A percentile compares a stretch with the other conserved stretches of the same genome.
phyloP scores from a whole-genome alignment of 1,140 invertebrate genomes.

The Drosophila parabipectinata region DNA sequence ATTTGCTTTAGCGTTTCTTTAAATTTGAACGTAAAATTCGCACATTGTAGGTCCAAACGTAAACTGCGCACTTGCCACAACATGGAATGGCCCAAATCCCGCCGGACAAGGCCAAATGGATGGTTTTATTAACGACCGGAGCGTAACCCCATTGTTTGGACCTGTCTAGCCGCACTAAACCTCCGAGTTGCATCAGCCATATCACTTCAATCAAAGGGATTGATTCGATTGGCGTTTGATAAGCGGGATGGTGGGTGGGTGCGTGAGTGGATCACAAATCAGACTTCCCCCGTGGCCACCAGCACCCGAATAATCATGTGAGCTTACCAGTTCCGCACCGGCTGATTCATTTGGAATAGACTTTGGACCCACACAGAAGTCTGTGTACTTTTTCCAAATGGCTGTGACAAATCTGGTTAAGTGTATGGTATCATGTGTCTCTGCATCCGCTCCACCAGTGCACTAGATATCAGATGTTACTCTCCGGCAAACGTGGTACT shows the following conservation, averaged over 20 bases:
- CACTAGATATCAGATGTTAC: conserved; percentile 12
- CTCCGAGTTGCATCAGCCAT: conserved; percentile 70
- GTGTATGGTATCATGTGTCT: conserved; percentile 10
- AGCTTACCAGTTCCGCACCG: conserved; percentile 5
- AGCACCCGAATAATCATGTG: conserved; percentile 25
- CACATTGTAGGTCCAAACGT: conserved; percentile 18
- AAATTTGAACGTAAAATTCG: conserved; percentile 35
- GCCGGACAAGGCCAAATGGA: conserved; percentile 25
- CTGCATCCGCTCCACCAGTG: conserved; percentile 10
- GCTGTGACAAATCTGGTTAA: neutral
- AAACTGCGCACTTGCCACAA: conserved; percentile 53
- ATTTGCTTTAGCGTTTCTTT: conserved; percentile 31
- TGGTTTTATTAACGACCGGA: conserved; percentile 27
- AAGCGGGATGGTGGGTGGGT: conserved; percentile 7
- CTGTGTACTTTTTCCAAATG: conserved; percentile 9
- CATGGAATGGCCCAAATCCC: conserved; percentile 35
- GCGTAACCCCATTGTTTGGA: conserved; percentile 40
- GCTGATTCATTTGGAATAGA: conserved; percentile 16
- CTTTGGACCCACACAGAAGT: conserved; percentile 15
- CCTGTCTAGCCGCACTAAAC: conserved; percentile 23
- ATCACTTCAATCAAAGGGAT: conserved; percentile 15
- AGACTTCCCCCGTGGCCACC: neutral
- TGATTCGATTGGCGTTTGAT: conserved; percentile 28
- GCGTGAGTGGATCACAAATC: neutral
- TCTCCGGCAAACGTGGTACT: conserved; percentile 7